Percentiles rank a stretch among this genome's conserved stretches.
phyloP scores from a whole-genome alignment of 2,888 invertebrate genomes.

The Drosophila anomalata region DNA sequence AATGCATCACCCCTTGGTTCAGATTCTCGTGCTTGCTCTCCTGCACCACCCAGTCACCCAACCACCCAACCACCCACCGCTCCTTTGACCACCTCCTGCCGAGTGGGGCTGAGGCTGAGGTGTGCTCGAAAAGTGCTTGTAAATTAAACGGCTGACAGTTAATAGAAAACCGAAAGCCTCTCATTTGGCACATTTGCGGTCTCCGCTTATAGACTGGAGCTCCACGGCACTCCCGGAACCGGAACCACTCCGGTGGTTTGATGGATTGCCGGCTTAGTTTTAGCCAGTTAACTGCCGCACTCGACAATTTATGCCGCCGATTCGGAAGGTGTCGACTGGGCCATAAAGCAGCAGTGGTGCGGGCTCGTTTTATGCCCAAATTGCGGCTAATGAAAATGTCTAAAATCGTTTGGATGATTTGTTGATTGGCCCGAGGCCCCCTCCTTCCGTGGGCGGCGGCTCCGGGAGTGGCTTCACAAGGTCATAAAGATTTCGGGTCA shows the following conservation, averaged over 20 bases:
- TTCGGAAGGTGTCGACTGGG: constrained; percentile 35
- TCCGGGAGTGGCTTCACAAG: constrained; percentile 13
- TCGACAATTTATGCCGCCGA: constrained; percentile 46
- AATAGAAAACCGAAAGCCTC: constrained; percentile 74
- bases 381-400: constrained; percentile 41
- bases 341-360: constrained; percentile 25
- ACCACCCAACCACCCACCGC: background rate
- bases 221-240: background rate
- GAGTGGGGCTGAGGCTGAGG: constrained; percentile 3
- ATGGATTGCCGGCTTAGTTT: constrained; percentile 74
- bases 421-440: constrained; percentile 17
- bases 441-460: background rate
- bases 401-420: constrained; percentile 37
- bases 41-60: background rate
- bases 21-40: too few relatives aligned
- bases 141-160: constrained; percentile 72
- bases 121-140: constrained; percentile 53
- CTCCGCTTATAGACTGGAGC: constrained; percentile 53
- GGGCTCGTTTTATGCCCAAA: constrained; percentile 32
- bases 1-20: too few relatives aligned
- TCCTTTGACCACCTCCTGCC: constrained; percentile 8
- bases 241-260: constrained; percentile 49
- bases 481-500: constrained; percentile 28
- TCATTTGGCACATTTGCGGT: constrained; percentile 60
- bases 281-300: constrained; percentile 73